phyloP scores from a whole-genome alignment of 2,113 vertebrate genomes.

The Seriola aureovittata region DNA sequence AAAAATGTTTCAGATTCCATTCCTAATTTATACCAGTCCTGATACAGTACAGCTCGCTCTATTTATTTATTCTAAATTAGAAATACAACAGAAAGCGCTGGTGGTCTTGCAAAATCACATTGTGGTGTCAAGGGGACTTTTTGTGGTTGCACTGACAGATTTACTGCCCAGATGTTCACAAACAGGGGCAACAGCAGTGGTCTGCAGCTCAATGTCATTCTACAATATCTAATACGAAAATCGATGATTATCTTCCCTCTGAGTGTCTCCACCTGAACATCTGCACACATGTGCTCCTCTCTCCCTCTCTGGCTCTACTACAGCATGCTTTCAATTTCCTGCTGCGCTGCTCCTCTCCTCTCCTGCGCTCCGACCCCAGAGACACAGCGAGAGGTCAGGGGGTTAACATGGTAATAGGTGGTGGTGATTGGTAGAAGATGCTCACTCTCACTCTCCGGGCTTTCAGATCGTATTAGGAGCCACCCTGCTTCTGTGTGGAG shows the following conservation, averaged over 20 bases:
- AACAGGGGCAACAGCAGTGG: constrained; percentile 54
- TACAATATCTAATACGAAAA: constrained; percentile 2
- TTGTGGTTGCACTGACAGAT: constrained; percentile 72
- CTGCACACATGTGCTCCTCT: constrained; percentile 57
- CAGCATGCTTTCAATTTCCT: constrained; percentile 79
- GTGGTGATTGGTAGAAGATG: constrained; percentile 82
- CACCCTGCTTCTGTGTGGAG: constrained; percentile 72
- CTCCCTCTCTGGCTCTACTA: not conserved
- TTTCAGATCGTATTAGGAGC: constrained; percentile 73
- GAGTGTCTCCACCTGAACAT: constrained; percentile 59
- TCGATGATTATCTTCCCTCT: constrained; percentile 35
- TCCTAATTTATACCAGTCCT: constrained; percentile 7
- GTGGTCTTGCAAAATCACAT: constrained; percentile 67
- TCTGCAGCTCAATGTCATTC: constrained; percentile 29
- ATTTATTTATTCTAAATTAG: constrained; percentile 65
- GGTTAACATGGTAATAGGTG: constrained; percentile 86
- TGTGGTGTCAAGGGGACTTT: constrained; percentile 64
- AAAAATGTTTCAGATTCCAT: constrained; percentile 13
- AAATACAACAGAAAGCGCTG: constrained; percentile 60
- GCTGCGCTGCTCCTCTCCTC: constrained; percentile 42
- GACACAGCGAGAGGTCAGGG: constrained; percentile 74
- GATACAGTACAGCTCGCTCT: constrained; percentile 17
- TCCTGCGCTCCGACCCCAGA: constrained; percentile 58
- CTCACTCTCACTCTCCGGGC: constrained; percentile 67
- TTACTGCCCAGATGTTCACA: constrained; percentile 72